Evolutionary conservation across 2,113 vertebrate genomes (phyloP).

Genomic region (Lontra canadensis): DNA sequence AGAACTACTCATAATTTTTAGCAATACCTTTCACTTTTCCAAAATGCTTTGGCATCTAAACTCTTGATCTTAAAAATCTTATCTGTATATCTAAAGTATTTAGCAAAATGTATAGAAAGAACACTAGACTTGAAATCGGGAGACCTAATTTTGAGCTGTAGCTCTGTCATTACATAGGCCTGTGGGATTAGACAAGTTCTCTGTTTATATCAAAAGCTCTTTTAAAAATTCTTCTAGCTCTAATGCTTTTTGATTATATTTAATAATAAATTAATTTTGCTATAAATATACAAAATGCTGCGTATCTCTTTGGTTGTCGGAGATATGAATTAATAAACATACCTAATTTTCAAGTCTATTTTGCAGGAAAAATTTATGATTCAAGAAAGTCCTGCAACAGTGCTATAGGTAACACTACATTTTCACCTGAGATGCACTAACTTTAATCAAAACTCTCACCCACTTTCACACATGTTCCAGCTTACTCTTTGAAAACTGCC

Average conservation of each 20-base stretch:
- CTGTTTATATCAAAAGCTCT: not conserved
- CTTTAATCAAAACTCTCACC: not conserved
- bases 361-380: slow-evolving; percentile 6
- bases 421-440: not conserved
- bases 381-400: not conserved
- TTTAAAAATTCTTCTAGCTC: not conserved
- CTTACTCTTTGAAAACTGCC: not conserved
- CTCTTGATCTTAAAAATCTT: slow-evolving; percentile 34
- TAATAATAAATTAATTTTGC: slow-evolving; percentile 41
- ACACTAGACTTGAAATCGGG: not conserved
- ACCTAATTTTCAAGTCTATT: not conserved
- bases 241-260: not conserved
- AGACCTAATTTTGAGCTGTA: not conserved
- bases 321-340: not conserved
- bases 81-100: slow-evolving; percentile 1
- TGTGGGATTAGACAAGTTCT: not conserved
- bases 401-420: not conserved
- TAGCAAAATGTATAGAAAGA: not conserved
- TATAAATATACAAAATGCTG: not conserved
- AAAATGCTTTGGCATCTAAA: slow-evolving; percentile 52
- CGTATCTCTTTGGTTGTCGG: not conserved
- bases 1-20: slow-evolving; percentile 26
- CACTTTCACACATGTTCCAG: not conserved
- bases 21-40: not conserved
- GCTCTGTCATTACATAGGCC: not conserved